Conservation (phyloP, 2,888 invertebrate species). For the Drosophila neotestacea region DNA sequence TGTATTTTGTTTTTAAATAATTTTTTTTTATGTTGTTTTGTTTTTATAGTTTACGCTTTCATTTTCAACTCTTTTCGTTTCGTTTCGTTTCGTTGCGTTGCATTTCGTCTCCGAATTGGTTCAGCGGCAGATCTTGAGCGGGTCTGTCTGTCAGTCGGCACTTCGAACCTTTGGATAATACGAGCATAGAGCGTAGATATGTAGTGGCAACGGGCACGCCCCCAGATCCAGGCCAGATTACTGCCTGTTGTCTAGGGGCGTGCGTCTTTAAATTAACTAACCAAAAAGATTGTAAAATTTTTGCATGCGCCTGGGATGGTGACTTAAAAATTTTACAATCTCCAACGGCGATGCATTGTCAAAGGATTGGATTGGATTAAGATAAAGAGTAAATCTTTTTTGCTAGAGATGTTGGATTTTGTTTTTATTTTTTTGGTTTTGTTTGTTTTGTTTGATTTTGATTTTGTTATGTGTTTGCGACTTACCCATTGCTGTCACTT, state of each 20-base stretch:
- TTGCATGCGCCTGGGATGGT: constrained; percentile 4
- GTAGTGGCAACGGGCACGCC: constrained; percentile 64
- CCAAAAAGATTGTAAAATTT: constrained; percentile 59
- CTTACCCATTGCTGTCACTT: constrained; percentile 72
- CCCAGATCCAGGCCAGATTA: constrained; percentile 46
- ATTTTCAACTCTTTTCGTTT: constrained; percentile 21
- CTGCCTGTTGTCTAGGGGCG: constrained; percentile 34
- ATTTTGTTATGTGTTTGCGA: constrained; percentile 45
- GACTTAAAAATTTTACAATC: constrained; percentile 62
- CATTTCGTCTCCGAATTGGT: constrained; percentile 52
- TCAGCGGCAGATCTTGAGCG: constrained; percentile 75
- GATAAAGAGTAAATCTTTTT: constrained; percentile 4
- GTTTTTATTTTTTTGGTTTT: constrained; percentile 21
- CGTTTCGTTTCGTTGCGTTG: constrained; percentile 17
- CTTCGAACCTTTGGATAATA: constrained; percentile 80
- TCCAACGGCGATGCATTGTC: constrained; percentile 23
- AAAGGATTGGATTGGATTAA: constrained; percentile 20
- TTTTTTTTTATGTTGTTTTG: not conserved
- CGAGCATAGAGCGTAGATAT: constrained; percentile 80
- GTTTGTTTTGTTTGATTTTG: constrained; percentile 18
- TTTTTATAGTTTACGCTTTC: constrained; percentile 23
- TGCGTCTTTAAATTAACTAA: constrained; percentile 30
- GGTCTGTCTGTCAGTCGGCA: constrained; percentile 77
- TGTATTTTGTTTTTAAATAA: constrained; percentile 4
- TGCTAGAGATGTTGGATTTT: constrained; percentile 32